These are phyloP conservation scores for Diarsia rubi DNA, from an alignment of 2,888 invertebrate genomes.

Conservation along the genomic window DNA sequence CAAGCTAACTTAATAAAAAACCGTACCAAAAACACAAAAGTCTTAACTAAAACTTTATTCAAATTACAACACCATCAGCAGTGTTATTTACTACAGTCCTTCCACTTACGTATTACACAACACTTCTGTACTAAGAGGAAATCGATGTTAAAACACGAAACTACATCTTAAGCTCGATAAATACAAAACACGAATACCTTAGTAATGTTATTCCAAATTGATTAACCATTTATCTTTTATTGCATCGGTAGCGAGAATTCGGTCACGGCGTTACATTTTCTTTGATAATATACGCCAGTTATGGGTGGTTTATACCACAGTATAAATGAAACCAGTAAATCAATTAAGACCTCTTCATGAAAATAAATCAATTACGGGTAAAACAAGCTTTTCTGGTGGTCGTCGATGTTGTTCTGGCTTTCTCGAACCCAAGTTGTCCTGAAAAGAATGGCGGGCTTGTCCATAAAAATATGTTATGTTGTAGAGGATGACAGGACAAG, in stretches of 20 bases:
- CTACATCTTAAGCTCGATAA: conserved; percentile 47
- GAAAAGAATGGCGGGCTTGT: background rate
- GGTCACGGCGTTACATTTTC: conserved; percentile 47
- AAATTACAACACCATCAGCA: conserved; percentile 1
- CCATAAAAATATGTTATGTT: background rate
- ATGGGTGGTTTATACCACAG: conserved; percentile 35
- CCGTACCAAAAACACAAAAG: background rate
- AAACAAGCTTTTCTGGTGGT: background rate
- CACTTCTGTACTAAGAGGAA: conserved; percentile 29
- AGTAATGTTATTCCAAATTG: conserved; percentile 63
- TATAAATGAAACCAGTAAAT: background rate
- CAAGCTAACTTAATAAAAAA: too few species aligned
- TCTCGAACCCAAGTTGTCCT: background rate
- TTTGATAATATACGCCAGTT: conserved; percentile 54
- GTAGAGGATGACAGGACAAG: too few species aligned
- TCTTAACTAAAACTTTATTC: background rate
- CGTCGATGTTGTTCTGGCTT: background rate
- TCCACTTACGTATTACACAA: conserved; percentile 19
- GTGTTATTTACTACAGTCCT: background rate
- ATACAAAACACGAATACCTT: conserved; percentile 48
- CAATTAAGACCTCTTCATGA: background rate
- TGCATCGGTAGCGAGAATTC: conserved; percentile 59
- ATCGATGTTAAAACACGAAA: conserved; percentile 49
- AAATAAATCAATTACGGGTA: background rate
- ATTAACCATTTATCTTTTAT: conserved; percentile 65